These are phyloP conservation scores for Ahaetulla prasina DNA, from an alignment of 2,113 vertebrate species.

Conservation along the genomic window DNA sequence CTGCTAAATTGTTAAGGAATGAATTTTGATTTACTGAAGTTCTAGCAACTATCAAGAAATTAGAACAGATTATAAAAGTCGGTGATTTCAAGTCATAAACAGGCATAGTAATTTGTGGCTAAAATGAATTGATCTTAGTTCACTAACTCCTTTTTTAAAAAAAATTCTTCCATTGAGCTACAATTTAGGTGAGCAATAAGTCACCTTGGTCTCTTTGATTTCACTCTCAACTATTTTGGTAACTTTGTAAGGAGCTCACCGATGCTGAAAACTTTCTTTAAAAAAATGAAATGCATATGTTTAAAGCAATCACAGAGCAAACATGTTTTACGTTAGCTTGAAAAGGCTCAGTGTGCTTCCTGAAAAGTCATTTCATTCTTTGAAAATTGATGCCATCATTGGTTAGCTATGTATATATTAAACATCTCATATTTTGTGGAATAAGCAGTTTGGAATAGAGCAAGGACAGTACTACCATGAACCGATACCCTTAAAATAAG, in stretches of 20 bases:
- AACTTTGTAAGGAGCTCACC: slow-evolving; percentile 21
- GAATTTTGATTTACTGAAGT: background rate
- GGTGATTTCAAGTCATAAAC: background rate
- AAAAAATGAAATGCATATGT: slow-evolving; percentile 60
- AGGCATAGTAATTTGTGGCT: background rate
- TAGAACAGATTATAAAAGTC: background rate
- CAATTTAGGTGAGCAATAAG: background rate
- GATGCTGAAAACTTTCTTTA: slow-evolving; percentile 36
- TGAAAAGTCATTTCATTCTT: slow-evolving; percentile 52
- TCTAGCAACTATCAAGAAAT: background rate
- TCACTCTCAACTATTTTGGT: slow-evolving; percentile 18
- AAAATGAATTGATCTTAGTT: background rate
- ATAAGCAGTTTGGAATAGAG: slow-evolving; percentile 49
- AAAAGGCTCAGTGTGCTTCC: slow-evolving; percentile 46
- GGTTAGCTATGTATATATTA: slow-evolving; percentile 58
- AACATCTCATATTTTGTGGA: slow-evolving; percentile 59
- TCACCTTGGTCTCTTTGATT: background rate
- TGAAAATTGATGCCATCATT: slow-evolving; percentile 49
- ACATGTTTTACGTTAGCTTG: slow-evolving; percentile 44
- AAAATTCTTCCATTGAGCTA: slow-evolving; percentile 4
- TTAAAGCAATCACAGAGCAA: slow-evolving; percentile 49
- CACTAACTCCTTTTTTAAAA: background rate
- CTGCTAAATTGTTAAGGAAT: background rate
- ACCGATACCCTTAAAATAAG: slow-evolving; percentile 55
- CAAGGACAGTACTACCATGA: slow-evolving; percentile 49